Conservation (phyloP, 2,113 vertebrate genomes). For the Ophthalmolycus amberensis region DNA sequence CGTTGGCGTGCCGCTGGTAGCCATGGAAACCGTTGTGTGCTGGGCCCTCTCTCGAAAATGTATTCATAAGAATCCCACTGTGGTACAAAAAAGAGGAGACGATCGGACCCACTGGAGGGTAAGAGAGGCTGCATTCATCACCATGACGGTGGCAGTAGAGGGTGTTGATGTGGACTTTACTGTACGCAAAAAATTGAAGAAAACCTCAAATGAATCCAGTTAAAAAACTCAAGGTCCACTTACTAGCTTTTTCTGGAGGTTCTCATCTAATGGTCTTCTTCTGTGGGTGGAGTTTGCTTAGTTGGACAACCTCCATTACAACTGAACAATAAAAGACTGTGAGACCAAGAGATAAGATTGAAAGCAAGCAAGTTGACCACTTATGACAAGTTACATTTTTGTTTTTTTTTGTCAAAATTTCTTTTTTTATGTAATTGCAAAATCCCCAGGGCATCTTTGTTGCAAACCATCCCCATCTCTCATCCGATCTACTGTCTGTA, state of each 20-base stretch:
- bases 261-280: neutral
- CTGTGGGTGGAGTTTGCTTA: neutral
- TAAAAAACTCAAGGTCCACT: neutral
- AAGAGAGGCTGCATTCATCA: slow-evolving; percentile 49
- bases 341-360: neutral
- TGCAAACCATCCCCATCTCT: neutral
- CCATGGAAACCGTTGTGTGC: slow-evolving; percentile 63
- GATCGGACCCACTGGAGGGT: slow-evolving; percentile 32
- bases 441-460: neutral
- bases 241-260: neutral
- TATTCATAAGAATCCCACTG: slow-evolving; percentile 45
- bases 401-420: neutral
- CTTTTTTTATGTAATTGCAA: neutral
- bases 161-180: slow-evolving; percentile 19
- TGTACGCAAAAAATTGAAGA: slow-evolving; percentile 5
- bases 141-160: slow-evolving; percentile 16
- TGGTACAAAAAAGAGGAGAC: slow-evolving; percentile 38
- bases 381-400: neutral
- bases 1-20: slow-evolving; percentile 50
- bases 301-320: slow-evolving; percentile 1
- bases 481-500: neutral
- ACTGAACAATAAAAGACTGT: neutral
- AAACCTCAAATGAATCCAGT: neutral
- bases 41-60: slow-evolving; percentile 39
- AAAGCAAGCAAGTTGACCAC: neutral